Base-by-base conservation (phyloP, 35 echinoderm and acorn worm species). In the Heliocidaris tuberculata region DNA sequence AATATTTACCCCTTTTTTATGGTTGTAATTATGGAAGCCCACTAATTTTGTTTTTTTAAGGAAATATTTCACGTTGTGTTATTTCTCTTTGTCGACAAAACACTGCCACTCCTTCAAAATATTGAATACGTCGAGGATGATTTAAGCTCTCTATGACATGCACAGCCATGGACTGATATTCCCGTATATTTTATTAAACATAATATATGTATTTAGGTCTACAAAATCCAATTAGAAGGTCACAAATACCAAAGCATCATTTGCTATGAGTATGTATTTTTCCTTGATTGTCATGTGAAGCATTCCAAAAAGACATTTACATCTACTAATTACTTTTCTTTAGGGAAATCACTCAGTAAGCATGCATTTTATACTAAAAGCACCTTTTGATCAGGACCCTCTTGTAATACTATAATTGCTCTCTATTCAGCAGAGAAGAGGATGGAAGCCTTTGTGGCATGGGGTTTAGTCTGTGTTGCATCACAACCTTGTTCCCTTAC, bases 301-400 rank as follows among this genome's bases (percentile, higher is more conserved):
- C 17, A 78, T 78, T 78, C 65, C 65, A 78, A 21, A 78, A 78
- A 78, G 65, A 78, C 65, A 78, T 78, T 56, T 78, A 78, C 65
- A 78, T 78, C 2, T 78, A 78, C 65, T 78, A 78, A 78, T 78
- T 78, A 19, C 65, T 78, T 78, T 78, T 78, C 65, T 78, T 78
- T 78, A n/a, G 21, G 21, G 65, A 19, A 78, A 78, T 78, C 65
- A 78, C 65, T 78, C 19, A 7, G 65, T 78, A 24, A 78, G 65
- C 21, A 78, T 78, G 27, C 65, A 78, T 78, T 78, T 78, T 2
- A n/a, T 27, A 4, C 19, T 19, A 19, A 78, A n/a, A 42, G 35
- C 27, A 21, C 17, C 65, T 78, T 21, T 78, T 27, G 65, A 78
- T 27, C 24, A n/a, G 27, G 17, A n/a, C 27, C 17, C 65, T 78